phyloP scores from a whole-genome alignment of 2,113 vertebrate species.

The Etheostoma spectabile region DNA sequence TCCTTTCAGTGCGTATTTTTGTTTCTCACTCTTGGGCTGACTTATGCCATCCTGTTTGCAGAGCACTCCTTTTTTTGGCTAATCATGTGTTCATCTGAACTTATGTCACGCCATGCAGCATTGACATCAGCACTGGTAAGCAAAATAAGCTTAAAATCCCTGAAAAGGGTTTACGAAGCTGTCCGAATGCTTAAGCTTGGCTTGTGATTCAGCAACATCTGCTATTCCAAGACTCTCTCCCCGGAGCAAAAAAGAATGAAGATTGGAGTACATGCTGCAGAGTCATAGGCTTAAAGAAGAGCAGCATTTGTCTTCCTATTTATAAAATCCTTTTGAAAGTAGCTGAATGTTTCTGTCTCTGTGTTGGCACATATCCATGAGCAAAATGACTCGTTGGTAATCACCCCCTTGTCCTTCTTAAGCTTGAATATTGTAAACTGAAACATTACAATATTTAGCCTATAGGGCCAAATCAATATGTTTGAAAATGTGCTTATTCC shows the following conservation, averaged over 20 bases:
- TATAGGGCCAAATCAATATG: not conserved
- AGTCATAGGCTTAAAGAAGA: slow-evolving; percentile 45
- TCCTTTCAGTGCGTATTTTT: not conserved
- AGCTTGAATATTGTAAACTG: not conserved
- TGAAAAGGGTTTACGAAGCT: slow-evolving; percentile 37
- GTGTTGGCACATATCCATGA: slow-evolving; percentile 25
- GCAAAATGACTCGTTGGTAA: slow-evolving; percentile 41
- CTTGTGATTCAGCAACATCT: slow-evolving; percentile 43
- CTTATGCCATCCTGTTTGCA: slow-evolving; percentile 27
- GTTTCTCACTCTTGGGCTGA: slow-evolving; percentile 28
- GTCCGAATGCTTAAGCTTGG: slow-evolving; percentile 41
- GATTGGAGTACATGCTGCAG: slow-evolving; percentile 37
- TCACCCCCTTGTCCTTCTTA: slow-evolving; percentile 8
- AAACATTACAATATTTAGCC: not conserved
- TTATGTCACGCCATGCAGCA: slow-evolving; percentile 35
- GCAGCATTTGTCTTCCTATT: not conserved
- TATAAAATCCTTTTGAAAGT: slow-evolving; percentile 37
- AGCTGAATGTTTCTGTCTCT: slow-evolving; percentile 35
- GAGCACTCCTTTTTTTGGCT: slow-evolving; percentile 36
- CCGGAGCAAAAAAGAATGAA: slow-evolving; percentile 33
- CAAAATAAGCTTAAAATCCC: slow-evolving; percentile 35
- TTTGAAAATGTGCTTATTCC: not conserved
- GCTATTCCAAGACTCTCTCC: slow-evolving; percentile 42
- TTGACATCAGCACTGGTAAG: slow-evolving; percentile 44
- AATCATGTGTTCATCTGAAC: slow-evolving; percentile 66